A percentile compares a stretch with the other conserved stretches of the same genome.
Conservation (phyloP, 2,113 vertebrate species). For the Ophiodon elongatus region DNA sequence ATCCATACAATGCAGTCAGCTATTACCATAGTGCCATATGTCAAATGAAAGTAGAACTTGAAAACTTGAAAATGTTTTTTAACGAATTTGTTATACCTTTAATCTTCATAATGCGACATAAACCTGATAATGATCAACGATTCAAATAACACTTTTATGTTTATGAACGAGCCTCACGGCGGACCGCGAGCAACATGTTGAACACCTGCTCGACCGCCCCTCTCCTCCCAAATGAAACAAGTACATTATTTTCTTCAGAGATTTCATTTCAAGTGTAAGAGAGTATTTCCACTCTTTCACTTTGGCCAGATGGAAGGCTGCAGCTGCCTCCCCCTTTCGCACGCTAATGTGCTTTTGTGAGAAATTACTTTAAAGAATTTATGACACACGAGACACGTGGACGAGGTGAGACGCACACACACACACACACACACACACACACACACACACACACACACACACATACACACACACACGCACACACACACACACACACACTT, state of each 20-base stretch:
- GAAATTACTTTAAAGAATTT: constrained; percentile 9
- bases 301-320: neutral
- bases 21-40: neutral
- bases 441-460: neutral
- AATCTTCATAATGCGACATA: too few relatives aligned
- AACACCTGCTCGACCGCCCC: neutral
- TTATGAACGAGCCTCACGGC: too few relatives aligned
- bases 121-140: too few relatives aligned
- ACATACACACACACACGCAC: too few relatives aligned
- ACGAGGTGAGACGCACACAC: neutral
- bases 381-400: neutral
- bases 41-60: neutral
- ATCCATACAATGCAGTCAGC: neutral
- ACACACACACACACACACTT: neutral
- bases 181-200: too few relatives aligned
- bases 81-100: too few relatives aligned
- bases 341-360: neutral
- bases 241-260: neutral
- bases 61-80: too few relatives aligned
- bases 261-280: neutral
- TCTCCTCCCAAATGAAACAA: neutral
- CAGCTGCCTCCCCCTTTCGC: neutral
- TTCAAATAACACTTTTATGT: too few relatives aligned
- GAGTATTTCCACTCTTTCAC: neutral
- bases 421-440: neutral